A percentile compares a stretch with the other conserved stretches of the same genome.
These are phyloP conservation scores for Mallotus villosus DNA, from an alignment of 2,797 vertebrate genomes.

Conservation along the genomic window DNA sequence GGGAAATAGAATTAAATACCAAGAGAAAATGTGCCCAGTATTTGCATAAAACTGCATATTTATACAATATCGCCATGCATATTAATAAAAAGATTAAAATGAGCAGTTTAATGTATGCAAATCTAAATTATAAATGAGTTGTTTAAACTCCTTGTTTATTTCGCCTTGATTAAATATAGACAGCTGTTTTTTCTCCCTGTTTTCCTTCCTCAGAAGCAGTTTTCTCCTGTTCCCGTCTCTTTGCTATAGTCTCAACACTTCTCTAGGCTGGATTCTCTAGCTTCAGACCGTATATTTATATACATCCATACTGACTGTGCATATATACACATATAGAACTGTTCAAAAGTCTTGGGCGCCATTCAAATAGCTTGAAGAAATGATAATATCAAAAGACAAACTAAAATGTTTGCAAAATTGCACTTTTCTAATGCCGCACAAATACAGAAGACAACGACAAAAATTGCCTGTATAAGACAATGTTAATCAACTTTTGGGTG, in stretches of 20 bases:
- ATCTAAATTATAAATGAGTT: conserved; percentile 87
- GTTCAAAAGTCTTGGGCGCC: no score
- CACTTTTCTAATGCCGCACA: no score
- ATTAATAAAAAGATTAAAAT: conserved; percentile 86
- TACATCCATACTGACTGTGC: no score
- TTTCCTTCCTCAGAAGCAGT: conserved; percentile 45
- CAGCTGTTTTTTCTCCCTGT: conserved; percentile 74
- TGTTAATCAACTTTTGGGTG: no score
- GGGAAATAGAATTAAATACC: conserved; percentile 80
- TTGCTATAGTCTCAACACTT: conserved; percentile 41
- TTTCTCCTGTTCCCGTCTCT: conserved; percentile 39
- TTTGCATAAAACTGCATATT: conserved; percentile 85
- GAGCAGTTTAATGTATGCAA: conserved; percentile 81
- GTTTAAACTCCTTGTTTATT: conserved; percentile 84
- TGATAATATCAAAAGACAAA: no score
- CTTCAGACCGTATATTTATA: background rate
- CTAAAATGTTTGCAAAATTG: no score
- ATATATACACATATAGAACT: no score
- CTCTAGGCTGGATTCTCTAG: conserved; percentile 19
- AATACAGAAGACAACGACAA: no score
- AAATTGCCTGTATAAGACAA: no score
- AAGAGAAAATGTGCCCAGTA: conserved; percentile 74
- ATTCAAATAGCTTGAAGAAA: no score
- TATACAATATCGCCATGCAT: conserved; percentile 82
- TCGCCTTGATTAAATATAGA: conserved; percentile 84